Conservation (phyloP, 2,797 vertebrate genomes). For the Lerista edwardsae region DNA sequence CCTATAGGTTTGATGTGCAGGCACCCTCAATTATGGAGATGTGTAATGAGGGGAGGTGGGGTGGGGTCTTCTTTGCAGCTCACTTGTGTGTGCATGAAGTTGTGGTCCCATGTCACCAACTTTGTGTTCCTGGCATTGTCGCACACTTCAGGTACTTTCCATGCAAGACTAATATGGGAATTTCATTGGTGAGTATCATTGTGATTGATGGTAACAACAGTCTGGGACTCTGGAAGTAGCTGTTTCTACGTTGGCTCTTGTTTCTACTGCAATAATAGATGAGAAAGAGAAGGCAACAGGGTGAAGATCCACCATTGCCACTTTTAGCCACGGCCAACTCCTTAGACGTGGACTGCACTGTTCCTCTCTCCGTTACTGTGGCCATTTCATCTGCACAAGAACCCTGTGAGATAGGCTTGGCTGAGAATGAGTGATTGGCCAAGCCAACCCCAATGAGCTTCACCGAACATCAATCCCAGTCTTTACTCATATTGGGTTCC, state of each 20-base stretch:
- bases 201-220: background rate
- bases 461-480: too few relatives aligned
- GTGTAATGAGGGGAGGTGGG: background rate
- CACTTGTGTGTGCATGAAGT: background rate
- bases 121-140: background rate
- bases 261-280: too few relatives aligned
- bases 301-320: too few relatives aligned
- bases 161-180: background rate
- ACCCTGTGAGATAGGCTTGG: background rate
- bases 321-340: too few relatives aligned
- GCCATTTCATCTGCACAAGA: background rate
- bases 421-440: background rate
- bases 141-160: background rate
- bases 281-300: too few relatives aligned
- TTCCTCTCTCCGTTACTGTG: too few relatives aligned
- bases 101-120: too few relatives aligned
- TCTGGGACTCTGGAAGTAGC: background rate
- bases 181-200: background rate
- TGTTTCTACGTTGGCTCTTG: too few relatives aligned
- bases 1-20: too few relatives aligned
- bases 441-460: background rate
- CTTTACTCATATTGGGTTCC: too few relatives aligned
- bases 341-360: too few relatives aligned
- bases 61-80: background rate
- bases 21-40: background rate